Percentiles rank a stretch among this genome's conserved stretches.
Evolutionary conservation across 2,113 vertebrate genomes (phyloP).

Genomic region (Istiophorus platypterus): DNA sequence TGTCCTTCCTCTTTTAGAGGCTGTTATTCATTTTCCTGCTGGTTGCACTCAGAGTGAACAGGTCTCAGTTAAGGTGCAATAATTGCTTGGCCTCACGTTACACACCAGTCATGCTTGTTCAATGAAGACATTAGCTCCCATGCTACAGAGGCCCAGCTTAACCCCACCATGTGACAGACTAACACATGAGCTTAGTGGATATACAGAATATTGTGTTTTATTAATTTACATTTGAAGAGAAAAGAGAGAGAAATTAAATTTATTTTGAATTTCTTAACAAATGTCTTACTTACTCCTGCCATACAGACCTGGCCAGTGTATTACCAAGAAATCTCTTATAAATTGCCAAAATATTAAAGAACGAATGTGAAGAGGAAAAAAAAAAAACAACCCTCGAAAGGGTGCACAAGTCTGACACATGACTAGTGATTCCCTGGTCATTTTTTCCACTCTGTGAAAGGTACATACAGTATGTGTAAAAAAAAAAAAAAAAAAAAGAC

Average conservation of each 20-base stretch:
- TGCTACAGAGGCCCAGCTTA: neutral
- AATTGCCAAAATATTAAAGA: neutral
- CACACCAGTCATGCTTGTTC: slow-evolving; percentile 1
- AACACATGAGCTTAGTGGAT: slow-evolving; percentile 1
- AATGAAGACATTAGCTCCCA: slow-evolving; percentile 18
- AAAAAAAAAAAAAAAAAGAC: too few relatives aligned
- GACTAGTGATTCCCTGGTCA: neutral
- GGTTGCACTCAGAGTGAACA: slow-evolving; percentile 15
- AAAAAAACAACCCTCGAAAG: neutral
- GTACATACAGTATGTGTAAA: neutral
- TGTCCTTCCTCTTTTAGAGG: slow-evolving; percentile 20
- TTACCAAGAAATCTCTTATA: neutral
- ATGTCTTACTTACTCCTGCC: neutral
- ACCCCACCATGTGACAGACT: neutral
- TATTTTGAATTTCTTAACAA: neutral
- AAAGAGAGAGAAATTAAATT: neutral
- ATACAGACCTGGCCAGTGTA: neutral
- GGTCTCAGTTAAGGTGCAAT: neutral
- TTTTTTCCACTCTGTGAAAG: neutral
- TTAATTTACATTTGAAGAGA: slow-evolving; percentile 1
- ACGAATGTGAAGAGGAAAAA: too few relatives aligned
- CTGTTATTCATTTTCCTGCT: slow-evolving; percentile 14
- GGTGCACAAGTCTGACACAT: neutral
- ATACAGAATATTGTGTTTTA: neutral
- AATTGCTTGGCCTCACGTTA: slow-evolving; percentile 25